Evolutionary conservation across 2,797 vertebrate species (phyloP).

Genomic region (Propithecus perrieri): DNA sequence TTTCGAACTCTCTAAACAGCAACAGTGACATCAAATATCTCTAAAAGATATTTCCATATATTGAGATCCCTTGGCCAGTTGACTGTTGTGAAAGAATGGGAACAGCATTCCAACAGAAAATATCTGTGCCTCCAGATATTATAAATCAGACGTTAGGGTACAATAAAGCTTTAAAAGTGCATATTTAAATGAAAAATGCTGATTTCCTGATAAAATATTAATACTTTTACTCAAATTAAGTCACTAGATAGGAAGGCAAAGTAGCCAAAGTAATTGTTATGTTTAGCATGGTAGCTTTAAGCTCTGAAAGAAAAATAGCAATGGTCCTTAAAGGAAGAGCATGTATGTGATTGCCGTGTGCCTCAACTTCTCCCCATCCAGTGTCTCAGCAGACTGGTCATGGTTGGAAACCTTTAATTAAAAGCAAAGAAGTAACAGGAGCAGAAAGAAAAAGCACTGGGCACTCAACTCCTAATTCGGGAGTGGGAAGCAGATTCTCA

Average conservation of each 20-base stretch:
- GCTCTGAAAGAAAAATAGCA: slow-evolving; percentile 6
- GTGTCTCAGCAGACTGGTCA: background rate
- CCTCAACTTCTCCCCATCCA: background rate
- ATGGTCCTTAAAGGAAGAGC: background rate
- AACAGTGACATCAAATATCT: background rate
- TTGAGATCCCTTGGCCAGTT: background rate
- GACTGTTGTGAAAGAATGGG: slow-evolving; percentile 34
- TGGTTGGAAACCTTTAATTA: background rate
- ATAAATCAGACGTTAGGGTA: background rate
- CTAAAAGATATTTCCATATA: background rate
- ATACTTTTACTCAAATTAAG: slow-evolving; percentile 64
- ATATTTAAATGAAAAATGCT: slow-evolving; percentile 64
- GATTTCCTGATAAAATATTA: slow-evolving; percentile 72
- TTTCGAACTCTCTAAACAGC: background rate
- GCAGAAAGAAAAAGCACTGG: background rate
- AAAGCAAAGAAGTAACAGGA: background rate
- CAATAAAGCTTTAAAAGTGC: slow-evolving; percentile 51
- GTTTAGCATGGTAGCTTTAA: slow-evolving; percentile 15
- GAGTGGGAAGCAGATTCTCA: background rate
- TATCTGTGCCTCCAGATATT: background rate
- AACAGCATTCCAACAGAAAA: slow-evolving; percentile 2
- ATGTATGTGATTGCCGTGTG: background rate
- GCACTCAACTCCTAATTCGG: background rate
- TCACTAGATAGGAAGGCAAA: slow-evolving; percentile 59
- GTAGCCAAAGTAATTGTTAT: slow-evolving; percentile 20